Percentiles rank a stretch among this genome's conserved stretches.
Conservation (phyloP, 2,797 vertebrate species). For the Dallia pectoralis region DNA sequence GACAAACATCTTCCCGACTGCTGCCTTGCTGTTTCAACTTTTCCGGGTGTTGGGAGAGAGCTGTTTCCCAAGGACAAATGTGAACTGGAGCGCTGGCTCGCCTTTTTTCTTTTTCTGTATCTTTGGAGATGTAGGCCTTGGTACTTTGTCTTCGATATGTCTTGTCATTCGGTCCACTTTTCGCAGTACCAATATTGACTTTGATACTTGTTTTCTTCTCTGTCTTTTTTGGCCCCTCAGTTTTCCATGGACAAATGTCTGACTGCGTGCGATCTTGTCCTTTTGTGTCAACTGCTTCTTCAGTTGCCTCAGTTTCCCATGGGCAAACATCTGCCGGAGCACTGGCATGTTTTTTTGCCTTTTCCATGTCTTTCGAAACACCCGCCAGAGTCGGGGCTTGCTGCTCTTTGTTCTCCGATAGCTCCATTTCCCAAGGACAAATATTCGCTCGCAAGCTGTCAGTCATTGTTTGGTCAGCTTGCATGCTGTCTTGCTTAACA, state of each 20-base stretch:
- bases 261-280: neutral
- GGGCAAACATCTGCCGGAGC: neutral
- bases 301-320: constrained; percentile 18
- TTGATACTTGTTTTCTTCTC: neutral
- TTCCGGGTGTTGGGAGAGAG: constrained; percentile 1
- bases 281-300: neutral
- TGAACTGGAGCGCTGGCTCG: neutral
- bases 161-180: constrained; percentile 4
- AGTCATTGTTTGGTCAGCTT: neutral
- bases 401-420: neutral
- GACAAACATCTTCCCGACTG: neutral
- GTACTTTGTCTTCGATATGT: neutral
- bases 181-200: neutral
- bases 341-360: neutral
- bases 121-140: constrained; percentile 1
- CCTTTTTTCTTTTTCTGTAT: constrained; percentile 1
- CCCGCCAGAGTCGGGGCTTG: fast-evolving
- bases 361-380: neutral
- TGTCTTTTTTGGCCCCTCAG: neutral
- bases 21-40: neutral
- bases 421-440: constrained; percentile 31
- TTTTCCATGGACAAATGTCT: constrained; percentile 19
- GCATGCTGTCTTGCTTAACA: neutral
- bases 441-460: constrained; percentile 3
- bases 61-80: constrained; percentile 49